A percentile compares a stretch with the other conserved stretches of the same genome.
Conservation (phyloP, 2,888 invertebrate species). For the Dynastes maya region DNA sequence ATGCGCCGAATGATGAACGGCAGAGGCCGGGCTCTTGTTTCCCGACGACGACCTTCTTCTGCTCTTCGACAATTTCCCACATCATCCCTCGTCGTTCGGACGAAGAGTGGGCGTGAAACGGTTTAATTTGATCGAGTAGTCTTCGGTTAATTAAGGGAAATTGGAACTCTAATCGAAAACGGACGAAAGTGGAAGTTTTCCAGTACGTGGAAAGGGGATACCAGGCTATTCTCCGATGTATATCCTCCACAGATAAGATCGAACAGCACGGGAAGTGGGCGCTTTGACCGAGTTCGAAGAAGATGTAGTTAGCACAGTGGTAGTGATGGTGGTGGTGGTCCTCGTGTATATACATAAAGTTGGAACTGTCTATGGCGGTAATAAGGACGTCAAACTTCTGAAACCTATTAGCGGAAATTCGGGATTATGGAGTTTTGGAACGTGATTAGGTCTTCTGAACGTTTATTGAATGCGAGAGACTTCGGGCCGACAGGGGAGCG, state of each 20-base stretch:
- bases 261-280: not conserved
- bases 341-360: not conserved
- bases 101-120: not conserved
- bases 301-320: too few relatives aligned
- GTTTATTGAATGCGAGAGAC: conserved; percentile 1
- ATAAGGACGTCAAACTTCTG: conserved; percentile 30
- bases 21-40: not conserved
- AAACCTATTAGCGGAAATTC: conserved; percentile 4
- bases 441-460: not conserved
- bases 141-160: conserved; percentile 44
- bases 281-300: conserved; percentile 1
- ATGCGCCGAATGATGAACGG: conserved; percentile 31
- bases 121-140: conserved; percentile 45
- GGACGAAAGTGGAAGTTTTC: conserved; percentile 24
- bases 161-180: conserved; percentile 40
- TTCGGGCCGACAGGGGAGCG: too few relatives aligned
- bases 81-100: not conserved
- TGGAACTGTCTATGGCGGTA: conserved; percentile 25
- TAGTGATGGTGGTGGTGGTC: not conserved
- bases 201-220: not conserved
- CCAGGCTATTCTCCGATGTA: not conserved
- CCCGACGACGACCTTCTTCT: conserved; percentile 3
- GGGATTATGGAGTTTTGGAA: conserved; percentile 10
- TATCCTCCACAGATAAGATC: not conserved
- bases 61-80: conserved; percentile 8